Conservation (phyloP, 1,140 invertebrate genomes). For the Psilanteris sp. region DNA sequence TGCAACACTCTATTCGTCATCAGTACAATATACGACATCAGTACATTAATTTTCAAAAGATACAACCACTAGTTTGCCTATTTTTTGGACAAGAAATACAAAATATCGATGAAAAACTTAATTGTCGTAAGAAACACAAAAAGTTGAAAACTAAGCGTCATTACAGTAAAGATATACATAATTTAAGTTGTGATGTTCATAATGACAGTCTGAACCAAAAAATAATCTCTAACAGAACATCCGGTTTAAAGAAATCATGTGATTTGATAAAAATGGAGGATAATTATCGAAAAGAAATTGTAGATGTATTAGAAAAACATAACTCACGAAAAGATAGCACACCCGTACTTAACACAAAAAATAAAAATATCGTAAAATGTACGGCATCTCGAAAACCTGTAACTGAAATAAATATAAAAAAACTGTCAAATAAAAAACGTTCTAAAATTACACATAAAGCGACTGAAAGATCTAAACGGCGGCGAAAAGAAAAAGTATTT, state of each 20-base stretch:
- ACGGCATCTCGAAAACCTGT: slow-evolving; percentile 31
- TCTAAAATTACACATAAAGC: too few relatives aligned
- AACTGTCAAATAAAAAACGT: too few relatives aligned
- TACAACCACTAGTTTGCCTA: slow-evolving; percentile 68
- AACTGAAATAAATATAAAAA: too few relatives aligned
- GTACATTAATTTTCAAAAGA: slow-evolving; percentile 51
- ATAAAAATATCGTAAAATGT: slow-evolving; percentile 38
- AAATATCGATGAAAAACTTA: slow-evolving; percentile 68
- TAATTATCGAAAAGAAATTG: slow-evolving; percentile 64
- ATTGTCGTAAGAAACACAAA: slow-evolving; percentile 72
- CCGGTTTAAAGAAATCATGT: slow-evolving; percentile 72
- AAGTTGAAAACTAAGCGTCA: slow-evolving; percentile 70
- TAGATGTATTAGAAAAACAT: slow-evolving; percentile 69
- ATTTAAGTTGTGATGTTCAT: slow-evolving; percentile 64
- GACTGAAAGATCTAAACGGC: too few relatives aligned
- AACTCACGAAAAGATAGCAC: slow-evolving; percentile 73
- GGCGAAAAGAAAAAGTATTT: neutral
- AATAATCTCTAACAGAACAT: slow-evolving; percentile 20
- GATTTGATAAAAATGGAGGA: slow-evolving; percentile 69
- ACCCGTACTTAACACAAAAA: neutral
- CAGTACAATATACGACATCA: slow-evolving; percentile 66
- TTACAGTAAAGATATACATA: slow-evolving; percentile 65
- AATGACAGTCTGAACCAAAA: slow-evolving; percentile 23
- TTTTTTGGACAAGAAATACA: slow-evolving; percentile 65
- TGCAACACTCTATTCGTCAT: slow-evolving; percentile 72